phyloP scores from a whole-genome alignment of 2,113 vertebrate genomes.

The Brachyhypopomus gauderio region DNA sequence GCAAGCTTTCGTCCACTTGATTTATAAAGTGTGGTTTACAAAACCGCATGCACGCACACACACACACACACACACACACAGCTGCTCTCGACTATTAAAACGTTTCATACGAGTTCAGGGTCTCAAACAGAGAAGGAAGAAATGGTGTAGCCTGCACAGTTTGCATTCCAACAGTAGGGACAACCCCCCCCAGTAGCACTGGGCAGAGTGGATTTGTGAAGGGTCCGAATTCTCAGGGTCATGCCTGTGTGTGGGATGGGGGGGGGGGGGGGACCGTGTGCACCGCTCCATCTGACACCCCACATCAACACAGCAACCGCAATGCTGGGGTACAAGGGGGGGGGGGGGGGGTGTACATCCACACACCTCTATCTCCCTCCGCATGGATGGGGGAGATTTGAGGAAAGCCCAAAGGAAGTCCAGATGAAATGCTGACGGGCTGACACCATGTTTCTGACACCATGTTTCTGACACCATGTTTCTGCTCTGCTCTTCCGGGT shows the following conservation, averaged over 20 bases:
- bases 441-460: not conserved
- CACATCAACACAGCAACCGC: too few relatives aligned
- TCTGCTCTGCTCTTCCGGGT: not conserved
- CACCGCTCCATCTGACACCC: too few relatives aligned
- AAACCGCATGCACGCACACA: too few relatives aligned
- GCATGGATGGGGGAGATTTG: not conserved
- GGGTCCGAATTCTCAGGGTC: conserved; percentile 52
- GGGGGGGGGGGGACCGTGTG: too few relatives aligned
- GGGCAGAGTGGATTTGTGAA: conserved; percentile 55
- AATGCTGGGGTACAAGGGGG: too few relatives aligned
- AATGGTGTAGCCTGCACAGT: not conserved
- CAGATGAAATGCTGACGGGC: not conserved
- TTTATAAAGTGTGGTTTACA: too few relatives aligned
- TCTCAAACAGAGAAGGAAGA: not conserved
- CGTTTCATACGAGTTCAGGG: not conserved
- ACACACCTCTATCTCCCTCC: too few relatives aligned
- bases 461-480: not conserved
- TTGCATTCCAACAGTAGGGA: conserved; percentile 53
- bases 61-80: not conserved
- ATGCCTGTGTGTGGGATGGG: not conserved
- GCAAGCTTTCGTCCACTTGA: too few relatives aligned
- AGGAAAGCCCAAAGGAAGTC: not conserved
- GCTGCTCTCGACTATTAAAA: not conserved
- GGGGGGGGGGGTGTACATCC: too few relatives aligned
- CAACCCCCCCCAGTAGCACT: conserved; percentile 53